Base-by-base conservation (phyloP, 2,888 invertebrate genomes). In the Baccha elongata region DNA sequence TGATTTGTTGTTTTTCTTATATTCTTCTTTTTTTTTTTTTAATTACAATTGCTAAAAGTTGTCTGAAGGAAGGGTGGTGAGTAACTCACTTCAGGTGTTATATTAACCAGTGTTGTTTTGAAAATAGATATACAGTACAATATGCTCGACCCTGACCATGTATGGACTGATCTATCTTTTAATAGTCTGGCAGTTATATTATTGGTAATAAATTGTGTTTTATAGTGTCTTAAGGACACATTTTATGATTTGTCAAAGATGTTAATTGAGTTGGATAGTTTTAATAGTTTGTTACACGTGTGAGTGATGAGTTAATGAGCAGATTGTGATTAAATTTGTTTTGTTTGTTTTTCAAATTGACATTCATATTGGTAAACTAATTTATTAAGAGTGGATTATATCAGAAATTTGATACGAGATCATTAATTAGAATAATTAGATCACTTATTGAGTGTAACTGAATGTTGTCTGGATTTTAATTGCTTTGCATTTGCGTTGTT, bases 361-460 rank as follows among this genome's bases (percentile, higher is more conserved):
- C 1, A 17, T 10, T 23, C 3, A 13, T 8, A 0, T 48, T 13
- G 2, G 21, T 23, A n/a, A 62, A 62, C 35, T 46, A 40, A 40
- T 35, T 35, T 35, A 50, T 67, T 23, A 48, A 11, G 65, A 67
- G 67, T 60, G 29, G 32, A 62, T 52, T 60, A 52, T 13, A 52
- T 13, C 52, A 15, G 58, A 48, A 32, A 75, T 44, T 15, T 44
- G 55, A 68, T 46, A 55, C 19, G 13, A 40, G 48, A 32, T 76
- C 68, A 69, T 64, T 64, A 69, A 76, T 76, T 55, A 69, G 60
- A 75, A 62, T 62, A 72, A 72, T 53, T 62, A 72, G 72, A 72
- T 17, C 44, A 37, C 23, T 4, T 15, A 32, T 32, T 32, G 8
- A 64, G 40, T 52, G 23, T 17, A 44, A n/a, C 4, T 44, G n/a